phyloP scores from a whole-genome alignment of 2,113 vertebrate species.

The Corynorhinus townsendii region DNA sequence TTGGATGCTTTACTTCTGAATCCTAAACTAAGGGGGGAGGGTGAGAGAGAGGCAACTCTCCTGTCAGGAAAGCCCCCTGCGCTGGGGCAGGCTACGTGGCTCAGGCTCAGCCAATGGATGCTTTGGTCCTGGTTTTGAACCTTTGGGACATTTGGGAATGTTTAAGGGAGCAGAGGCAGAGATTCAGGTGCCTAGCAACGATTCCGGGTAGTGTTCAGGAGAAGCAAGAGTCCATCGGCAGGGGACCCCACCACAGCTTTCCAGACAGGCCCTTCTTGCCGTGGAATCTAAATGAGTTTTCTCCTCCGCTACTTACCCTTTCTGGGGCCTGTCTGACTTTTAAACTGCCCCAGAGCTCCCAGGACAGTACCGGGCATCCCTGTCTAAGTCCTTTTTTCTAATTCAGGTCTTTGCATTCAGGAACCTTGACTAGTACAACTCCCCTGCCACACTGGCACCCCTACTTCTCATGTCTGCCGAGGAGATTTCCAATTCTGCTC shows the following conservation, averaged over 20 bases:
- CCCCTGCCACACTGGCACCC: accelerated
- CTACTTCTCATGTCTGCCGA: background rate
- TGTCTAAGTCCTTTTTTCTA: background rate
- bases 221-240: too few species aligned
- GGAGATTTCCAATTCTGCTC: conserved; percentile 6
- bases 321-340: background rate
- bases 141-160: background rate
- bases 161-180: background rate
- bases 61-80: background rate
- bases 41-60: background rate
- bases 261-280: background rate
- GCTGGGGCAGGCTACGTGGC: background rate
- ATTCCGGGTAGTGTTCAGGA: background rate
- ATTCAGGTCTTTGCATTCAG: background rate
- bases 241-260: background rate
- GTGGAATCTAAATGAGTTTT: background rate
- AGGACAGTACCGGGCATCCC: background rate
- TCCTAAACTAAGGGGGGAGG: background rate
- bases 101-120: background rate
- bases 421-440: background rate
- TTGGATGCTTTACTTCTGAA: background rate
- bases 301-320: background rate
- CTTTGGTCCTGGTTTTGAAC: background rate
- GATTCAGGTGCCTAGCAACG: background rate
- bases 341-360: background rate